Percentiles rank a stretch among this genome's conserved stretches.
Evolutionary conservation across 2,113 vertebrate species (phyloP).

Genomic region (Thamnaconus septentrionalis): DNA sequence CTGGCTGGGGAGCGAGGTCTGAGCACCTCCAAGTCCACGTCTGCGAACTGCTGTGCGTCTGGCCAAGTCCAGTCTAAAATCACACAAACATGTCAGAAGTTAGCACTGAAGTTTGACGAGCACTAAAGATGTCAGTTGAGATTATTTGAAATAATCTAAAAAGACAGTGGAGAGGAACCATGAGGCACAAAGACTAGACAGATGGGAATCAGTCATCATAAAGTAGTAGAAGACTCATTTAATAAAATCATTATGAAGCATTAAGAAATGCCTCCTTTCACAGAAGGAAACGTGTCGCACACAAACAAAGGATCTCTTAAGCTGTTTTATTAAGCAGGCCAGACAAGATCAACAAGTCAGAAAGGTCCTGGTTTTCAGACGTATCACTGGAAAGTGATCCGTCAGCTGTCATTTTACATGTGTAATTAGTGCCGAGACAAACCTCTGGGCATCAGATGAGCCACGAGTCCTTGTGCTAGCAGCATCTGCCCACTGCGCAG

Average conservation of each 20-base stretch:
- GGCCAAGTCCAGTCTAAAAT: slow-evolving; percentile 80
- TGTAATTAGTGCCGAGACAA: slow-evolving; percentile 2
- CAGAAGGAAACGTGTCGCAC: background rate
- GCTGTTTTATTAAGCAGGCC: background rate
- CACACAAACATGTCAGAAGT: too few relatives aligned
- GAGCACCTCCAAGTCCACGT: slow-evolving; percentile 79
- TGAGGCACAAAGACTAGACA: too few relatives aligned
- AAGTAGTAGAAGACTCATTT: too few relatives aligned
- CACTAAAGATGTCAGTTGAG: too few relatives aligned
- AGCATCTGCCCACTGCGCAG: slow-evolving; percentile 92
- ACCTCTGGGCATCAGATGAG: slow-evolving; percentile 85
- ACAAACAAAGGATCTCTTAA: background rate
- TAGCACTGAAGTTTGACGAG: too few relatives aligned
- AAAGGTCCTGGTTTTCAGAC: background rate
- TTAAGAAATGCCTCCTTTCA: background rate
- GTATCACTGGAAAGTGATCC: background rate
- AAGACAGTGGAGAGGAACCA: too few relatives aligned
- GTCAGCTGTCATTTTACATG: background rate
- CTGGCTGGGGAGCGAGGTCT: slow-evolving; percentile 71
- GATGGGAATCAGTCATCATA: too few relatives aligned
- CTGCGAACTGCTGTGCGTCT: slow-evolving; percentile 69
- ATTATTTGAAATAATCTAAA: too few relatives aligned
- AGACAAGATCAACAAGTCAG: background rate
- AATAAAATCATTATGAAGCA: too few relatives aligned
- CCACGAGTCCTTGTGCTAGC: slow-evolving; percentile 85